Evolutionary conservation across 2,888 invertebrate species (phyloP).

Genomic region (Rhagium mordax): DNA sequence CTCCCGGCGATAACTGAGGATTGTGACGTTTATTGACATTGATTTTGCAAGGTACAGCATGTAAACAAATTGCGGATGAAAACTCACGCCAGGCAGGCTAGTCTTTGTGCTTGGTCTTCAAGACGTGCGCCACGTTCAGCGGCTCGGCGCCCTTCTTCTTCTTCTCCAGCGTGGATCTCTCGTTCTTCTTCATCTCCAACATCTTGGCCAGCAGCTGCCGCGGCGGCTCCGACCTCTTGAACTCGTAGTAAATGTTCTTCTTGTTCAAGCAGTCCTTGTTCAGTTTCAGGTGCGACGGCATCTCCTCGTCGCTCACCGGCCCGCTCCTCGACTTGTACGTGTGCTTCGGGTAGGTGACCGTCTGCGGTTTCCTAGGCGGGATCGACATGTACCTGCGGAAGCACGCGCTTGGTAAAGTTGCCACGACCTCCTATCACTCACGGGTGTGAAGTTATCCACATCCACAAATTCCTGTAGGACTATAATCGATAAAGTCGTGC

Average conservation of each 20-base stretch:
- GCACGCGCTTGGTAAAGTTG: too few species aligned
- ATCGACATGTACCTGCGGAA: constrained; percentile 49
- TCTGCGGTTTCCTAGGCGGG: constrained; percentile 28
- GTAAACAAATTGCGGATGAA: too few species aligned
- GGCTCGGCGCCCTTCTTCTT: too few species aligned
- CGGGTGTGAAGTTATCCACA: too few species aligned
- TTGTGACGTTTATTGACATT: neutral
- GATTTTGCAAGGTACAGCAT: neutral
- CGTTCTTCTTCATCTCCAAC: constrained; percentile 60
- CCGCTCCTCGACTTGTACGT: constrained; percentile 59
- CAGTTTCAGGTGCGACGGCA: constrained; percentile 60
- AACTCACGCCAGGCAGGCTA: too few species aligned
- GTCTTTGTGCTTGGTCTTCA: too few species aligned
- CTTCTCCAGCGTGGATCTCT: constrained; percentile 25
- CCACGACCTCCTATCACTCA: too few species aligned
- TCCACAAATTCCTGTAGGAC: too few species aligned
- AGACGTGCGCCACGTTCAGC: too few species aligned
- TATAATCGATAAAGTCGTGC: too few species aligned
- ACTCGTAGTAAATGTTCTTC: constrained; percentile 64
- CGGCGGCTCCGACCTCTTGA: constrained; percentile 63
- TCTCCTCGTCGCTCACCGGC: constrained; percentile 57
- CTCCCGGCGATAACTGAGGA: neutral
- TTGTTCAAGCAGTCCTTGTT: constrained; percentile 61
- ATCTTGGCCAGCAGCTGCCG: constrained; percentile 58
- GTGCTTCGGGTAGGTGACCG: constrained; percentile 19